Base-by-base conservation (phyloP, 1,140 invertebrate genomes). In the Zaprionus ornatus region DNA sequence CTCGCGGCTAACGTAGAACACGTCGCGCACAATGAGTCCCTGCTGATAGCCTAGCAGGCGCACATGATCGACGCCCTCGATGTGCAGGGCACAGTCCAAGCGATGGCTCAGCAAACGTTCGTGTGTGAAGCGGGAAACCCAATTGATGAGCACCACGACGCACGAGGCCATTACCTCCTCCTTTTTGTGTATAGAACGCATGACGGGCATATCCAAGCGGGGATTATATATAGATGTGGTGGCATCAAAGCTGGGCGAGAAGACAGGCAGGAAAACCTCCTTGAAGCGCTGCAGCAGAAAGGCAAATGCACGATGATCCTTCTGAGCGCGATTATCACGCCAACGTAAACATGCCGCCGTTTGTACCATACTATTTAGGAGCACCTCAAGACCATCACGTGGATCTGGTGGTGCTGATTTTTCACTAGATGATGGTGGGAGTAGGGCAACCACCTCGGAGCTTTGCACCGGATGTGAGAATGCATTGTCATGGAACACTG, bases 271-370 rank as follows among this genome's bases (percentile, higher is more conserved):
- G 93, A 99, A 99, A 90, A 97, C 97, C 45, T 95, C 93, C 93
- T 98, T 98, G 91, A 99, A 99, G 80, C 96, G 96, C 91, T 99
- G 96, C 91, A 99, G 95, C 63, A 99, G 93, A 94, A 99, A 99
- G 48, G 96, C 95, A 93, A 99, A 99, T 79, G 96, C 95, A 90
- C 95, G 95, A 93, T 94, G 94, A 70, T 96, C 95, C 92, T 97
- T 97, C 66, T 95, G 94, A 5, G 95, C 95, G 29, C 94, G 94
- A 92, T 97, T 96, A 86, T 99, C 98, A 74, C 96, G 95, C 98
- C 98, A 99, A 92, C 98, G 96, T 65, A 99, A 95, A 93, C 97
- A 97, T 2, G 96, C 96, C 4, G 98, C 95, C 85, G 97, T 94
- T 35, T 97, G 96, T 1, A 99, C 97, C 96, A 99, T 98, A 80